Evolutionary conservation across 2,888 invertebrate species (phyloP), one percentile per base, ranked within the genome.

Genomic region (Mechanitis mazaeus): DNA sequence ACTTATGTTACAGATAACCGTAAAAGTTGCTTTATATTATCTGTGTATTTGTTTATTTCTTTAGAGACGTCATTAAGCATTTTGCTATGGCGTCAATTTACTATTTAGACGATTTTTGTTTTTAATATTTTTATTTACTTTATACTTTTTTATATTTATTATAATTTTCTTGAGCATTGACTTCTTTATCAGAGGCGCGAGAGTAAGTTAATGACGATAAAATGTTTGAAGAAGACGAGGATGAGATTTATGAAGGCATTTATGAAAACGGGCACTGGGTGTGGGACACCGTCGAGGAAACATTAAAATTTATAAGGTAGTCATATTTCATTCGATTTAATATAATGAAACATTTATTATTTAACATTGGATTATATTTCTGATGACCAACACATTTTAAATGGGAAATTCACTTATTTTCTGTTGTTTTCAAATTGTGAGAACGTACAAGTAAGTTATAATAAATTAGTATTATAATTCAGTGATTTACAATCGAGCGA

Each of bases 241-340:
- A 71, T 1, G 73, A 74, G 3, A 42, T 68, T 46, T 66, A 63
- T 33, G 57, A 62, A 55, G 68, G 72, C 3, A 31, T 71, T 7
- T 81, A 74, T 63, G 76, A 77, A 59, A 61, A 80, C 59, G 89
- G 88, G 1, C 79, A 80, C 65, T 90, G 90, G 90, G 75, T 72
- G 28, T 89, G 87, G 87, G 77, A 80, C 65, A 75, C 81, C 2
- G 33, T 62, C 3, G 56, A 20, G 2, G 68, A 73, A 9, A 63
- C 69, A 55, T 71, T 83, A 12, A 62, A 67, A 53, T 83, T 79
- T 68, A 64, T 68, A 56, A 78, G 78, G 82, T 77, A 61, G 31
- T 1, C 38, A 50, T 33, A 47, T 50, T 50, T 50, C 50, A 50
- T 50, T 50, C 50, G 11, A 50, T 50, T 50, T 50, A 50, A 50